phyloP scores from a whole-genome alignment of 2,113 vertebrate species.

The Ophiodon elongatus region DNA sequence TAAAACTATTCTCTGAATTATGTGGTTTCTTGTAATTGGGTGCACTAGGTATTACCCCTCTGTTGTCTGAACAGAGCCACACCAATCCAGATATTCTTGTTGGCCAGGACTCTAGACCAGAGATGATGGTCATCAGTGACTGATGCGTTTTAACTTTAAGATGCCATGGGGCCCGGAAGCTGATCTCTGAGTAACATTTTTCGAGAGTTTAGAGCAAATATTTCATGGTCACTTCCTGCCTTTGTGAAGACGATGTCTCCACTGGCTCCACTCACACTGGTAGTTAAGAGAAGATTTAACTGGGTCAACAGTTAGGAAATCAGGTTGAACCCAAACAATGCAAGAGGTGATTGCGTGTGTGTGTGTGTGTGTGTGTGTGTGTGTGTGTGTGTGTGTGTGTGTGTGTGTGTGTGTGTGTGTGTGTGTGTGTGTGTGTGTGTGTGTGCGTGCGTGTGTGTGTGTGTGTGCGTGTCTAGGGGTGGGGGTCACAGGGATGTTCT shows the following conservation, averaged over 20 bases:
- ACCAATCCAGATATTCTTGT: not conserved
- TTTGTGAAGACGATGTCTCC: slow-evolving; percentile 6
- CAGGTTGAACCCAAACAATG: slow-evolving; percentile 14
- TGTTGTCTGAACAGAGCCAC: not conserved
- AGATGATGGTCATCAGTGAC: slow-evolving; percentile 14
- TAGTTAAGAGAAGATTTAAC: slow-evolving; percentile 11
- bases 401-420: slow-evolving; percentile 12
- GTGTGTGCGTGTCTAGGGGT: slow-evolving; percentile 5
- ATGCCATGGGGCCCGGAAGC: not conserved
- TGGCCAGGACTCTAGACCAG: not conserved
- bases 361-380: slow-evolving; percentile 1
- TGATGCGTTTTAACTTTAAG: slow-evolving; percentile 32
- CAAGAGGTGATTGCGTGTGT: slow-evolving; percentile 6
- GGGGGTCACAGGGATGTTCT: slow-evolving; percentile 80
- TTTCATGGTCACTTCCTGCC: not conserved
- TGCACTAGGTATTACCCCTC: not conserved
- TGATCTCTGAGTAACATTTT: slow-evolving; percentile 25
- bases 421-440: slow-evolving; percentile 4
- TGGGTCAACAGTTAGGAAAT: slow-evolving; percentile 27
- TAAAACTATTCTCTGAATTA: not conserved
- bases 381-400: not conserved
- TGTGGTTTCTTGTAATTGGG: slow-evolving; percentile 15
- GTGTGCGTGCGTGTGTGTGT: slow-evolving; percentile 19
- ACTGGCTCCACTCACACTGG: not conserved
- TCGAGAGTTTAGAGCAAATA: not conserved